Base-by-base conservation (phyloP, 2,797 vertebrate genomes). In the Lophius americanus region DNA sequence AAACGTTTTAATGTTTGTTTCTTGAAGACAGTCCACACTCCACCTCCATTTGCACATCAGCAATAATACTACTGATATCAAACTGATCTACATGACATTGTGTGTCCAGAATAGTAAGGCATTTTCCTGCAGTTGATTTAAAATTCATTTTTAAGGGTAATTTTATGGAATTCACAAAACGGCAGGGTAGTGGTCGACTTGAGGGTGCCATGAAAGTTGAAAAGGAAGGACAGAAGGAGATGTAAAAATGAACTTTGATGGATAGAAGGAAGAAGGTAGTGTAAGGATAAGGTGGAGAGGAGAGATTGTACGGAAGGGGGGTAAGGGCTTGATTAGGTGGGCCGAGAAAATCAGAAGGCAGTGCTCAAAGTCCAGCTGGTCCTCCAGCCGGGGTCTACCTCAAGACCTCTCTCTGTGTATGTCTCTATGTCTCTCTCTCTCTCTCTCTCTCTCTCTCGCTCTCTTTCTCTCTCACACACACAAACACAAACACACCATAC, bases 351-450 rank as follows among this genome's bases (percentile, higher is more conserved):
- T 82, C 78, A 85, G 79, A 79, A 82, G 76, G 79, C 68, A 82
- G 80, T 70, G 77, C 77, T 82, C 68, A 60, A 65, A 80, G 88
- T 87, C 84, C 90, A 91, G 90, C 90, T 91, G 89, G 83, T 89
- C 79, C 83, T 70, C 23, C 75, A 79, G 78, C 63, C 82, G 82
- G 79, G 82, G 81, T 79, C 70, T 71, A 75, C 76, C 86, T 89
- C 85, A 85, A 90, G 85, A 7, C 55, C 37, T 33, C 48, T 9
- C 1, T 32, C 43, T 23, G 23, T 23, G 23, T 23, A 23, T 23
- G 23, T 51, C 46, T 64, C 23, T 23, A 23, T 23, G 23, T 23
- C 23, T 23, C 23, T 23, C 23, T 23, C 23, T 23, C 23, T 23
- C 47, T 36, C 33, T 13, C 33, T 33, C 48, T 9, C 1, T 32